Evolutionary conservation across 2,888 invertebrate species (phyloP), one percentile per base, ranked within the genome.

Genomic region (Cerceris rybyensis): DNA sequence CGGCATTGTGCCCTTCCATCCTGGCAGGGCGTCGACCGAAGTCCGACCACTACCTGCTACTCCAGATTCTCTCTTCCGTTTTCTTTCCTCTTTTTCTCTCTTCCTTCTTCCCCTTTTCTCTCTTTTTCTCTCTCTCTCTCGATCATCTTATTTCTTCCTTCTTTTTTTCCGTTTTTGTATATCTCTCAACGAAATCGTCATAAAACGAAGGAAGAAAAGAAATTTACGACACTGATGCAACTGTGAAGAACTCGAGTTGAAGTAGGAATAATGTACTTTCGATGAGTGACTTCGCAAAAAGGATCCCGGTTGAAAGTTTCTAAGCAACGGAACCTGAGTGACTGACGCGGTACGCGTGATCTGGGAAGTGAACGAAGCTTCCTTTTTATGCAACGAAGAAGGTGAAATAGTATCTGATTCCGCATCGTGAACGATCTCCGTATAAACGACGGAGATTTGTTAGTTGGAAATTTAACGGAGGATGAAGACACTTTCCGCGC

Each of bases 31-130:
- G 81, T 81, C 85, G 87, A 88, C 87, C 88, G 85, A 67, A 77
- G 81, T 68, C 69, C 70, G 67, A 78, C 82, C 80, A 70, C 86
- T 90, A 91, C 91, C 91, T 90, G 90, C 90, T 88, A 87, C 87
- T 88, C 87, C 78, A 87, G 87, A 88, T 85, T 86, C 77, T 60
- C 76, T 83, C 78, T 81, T 80, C 81, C 80, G 74, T 81, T 80
- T 75, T 81, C 75, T 71, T 75, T 74, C 70, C 72, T 84, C 78
- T 84, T 79, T 76, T 68, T 76, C 60, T 13, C 16, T 43, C 8
- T 16, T 55, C 17, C 57, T 42, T 50, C 39, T 49, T 13, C 49
- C 54, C 49, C 52, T n/a, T 28, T 11, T 28, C 13, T 80, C 75
- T 72, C 76, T 77, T 58, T 78, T 41, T 59, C 61, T 58, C 39